phyloP scores from a whole-genome alignment of 2,888 invertebrate species.

The Chydorus sphaericus region DNA sequence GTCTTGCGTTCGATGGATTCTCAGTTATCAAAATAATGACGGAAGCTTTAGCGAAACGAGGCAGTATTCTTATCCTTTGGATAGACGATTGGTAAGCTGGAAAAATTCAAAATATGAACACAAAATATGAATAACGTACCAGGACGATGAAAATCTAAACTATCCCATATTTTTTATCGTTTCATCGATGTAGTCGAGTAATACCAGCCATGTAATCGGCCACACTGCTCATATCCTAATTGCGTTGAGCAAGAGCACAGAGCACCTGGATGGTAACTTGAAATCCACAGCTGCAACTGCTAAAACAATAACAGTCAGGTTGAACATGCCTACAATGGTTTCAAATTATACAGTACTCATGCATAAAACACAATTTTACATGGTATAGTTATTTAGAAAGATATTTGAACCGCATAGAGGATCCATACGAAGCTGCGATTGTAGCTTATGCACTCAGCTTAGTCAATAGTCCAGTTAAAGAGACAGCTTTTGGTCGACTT shows the following conservation, averaged over 20 bases:
- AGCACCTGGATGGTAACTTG: constrained; percentile 27
- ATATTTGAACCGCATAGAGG: constrained; percentile 24
- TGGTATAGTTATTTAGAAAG: constrained; percentile 27
- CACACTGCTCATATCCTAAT: constrained; percentile 39
- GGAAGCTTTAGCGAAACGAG: constrained; percentile 25
- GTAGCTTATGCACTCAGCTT: constrained; percentile 34
- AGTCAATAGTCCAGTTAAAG: constrained; percentile 29
- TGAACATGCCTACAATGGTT: neutral
- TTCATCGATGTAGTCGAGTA: neutral
- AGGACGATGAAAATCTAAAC: too few species aligned
- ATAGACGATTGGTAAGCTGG: neutral
- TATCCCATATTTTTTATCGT: neutral
- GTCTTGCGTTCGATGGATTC: constrained; percentile 26
- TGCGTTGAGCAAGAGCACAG: constrained; percentile 28
- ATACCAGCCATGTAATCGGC: constrained; percentile 25
- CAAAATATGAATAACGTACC: too few species aligned
- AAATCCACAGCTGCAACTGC: constrained; percentile 25
- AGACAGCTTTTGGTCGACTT: constrained; percentile 27
- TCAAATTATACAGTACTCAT: too few species aligned
- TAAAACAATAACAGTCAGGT: constrained; percentile 24
- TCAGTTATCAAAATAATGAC: constrained; percentile 25
- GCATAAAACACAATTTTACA: too few species aligned
- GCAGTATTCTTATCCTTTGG: constrained; percentile 4
- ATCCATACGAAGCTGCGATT: constrained; percentile 36
- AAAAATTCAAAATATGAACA: too few species aligned